These are phyloP conservation scores for Pachypsylla venusta DNA, from an alignment of 1,140 invertebrate species.

Conservation along the genomic window DNA sequence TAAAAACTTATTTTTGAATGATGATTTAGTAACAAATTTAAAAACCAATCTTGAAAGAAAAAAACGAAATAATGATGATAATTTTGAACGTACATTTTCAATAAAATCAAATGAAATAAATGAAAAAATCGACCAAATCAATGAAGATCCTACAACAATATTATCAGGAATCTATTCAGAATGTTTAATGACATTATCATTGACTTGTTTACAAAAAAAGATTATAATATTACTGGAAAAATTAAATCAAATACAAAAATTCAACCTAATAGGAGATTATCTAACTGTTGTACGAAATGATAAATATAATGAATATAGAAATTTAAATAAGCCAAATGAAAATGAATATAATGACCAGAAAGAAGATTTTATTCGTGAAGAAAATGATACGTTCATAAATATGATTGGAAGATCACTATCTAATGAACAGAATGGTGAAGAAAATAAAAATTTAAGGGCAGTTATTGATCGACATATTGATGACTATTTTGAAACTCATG, in stretches of 20 bases:
- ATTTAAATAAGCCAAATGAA: neutral
- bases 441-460: conserved; percentile 12
- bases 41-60: too few species aligned
- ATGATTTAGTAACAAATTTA: too few species aligned
- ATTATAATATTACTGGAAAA: conserved; percentile 23
- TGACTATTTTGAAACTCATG: conserved; percentile 24
- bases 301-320: neutral
- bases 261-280: conserved; percentile 22
- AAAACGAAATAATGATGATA: too few species aligned
- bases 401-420: neutral
- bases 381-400: neutral
- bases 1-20: too few species aligned
- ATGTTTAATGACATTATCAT: conserved; percentile 22
- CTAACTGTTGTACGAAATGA: conserved; percentile 21
- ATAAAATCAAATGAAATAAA: too few species aligned
- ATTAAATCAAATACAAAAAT: conserved; percentile 19
- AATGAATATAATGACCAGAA: neutral
- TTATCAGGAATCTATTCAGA: conserved; percentile 22
- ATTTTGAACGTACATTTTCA: too few species aligned
- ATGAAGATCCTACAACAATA: conserved; percentile 19
- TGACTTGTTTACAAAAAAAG: conserved; percentile 25
- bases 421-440: neutral
- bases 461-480: conserved; percentile 22
- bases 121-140: too few species aligned
- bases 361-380: neutral